Conservation (phyloP, 2,888 invertebrate genomes). For the Acleris sparsana region DNA sequence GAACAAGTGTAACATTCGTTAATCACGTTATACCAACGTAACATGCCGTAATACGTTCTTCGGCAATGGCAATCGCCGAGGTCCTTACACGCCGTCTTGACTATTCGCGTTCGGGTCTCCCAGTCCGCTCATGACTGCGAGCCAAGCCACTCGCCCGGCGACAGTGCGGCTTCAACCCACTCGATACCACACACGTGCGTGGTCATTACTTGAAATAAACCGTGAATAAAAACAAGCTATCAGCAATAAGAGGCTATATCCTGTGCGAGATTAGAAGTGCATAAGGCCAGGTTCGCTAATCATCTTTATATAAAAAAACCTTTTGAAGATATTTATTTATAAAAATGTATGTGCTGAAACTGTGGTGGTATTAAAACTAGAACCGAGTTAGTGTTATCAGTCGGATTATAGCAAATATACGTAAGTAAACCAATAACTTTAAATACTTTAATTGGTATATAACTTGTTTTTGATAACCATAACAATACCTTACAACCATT, state of each 20-base stretch:
- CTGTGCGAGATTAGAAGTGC: not conserved
- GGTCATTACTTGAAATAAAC: constrained; percentile 4
- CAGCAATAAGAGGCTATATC: constrained; percentile 6
- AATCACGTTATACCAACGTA: constrained; percentile 26
- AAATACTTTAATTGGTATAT: not conserved
- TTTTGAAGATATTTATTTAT: not conserved
- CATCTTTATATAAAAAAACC: not conserved
- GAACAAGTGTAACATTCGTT: not conserved
- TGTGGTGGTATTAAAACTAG: not conserved
- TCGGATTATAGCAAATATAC: constrained; percentile 21
- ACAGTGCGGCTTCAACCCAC: not conserved
- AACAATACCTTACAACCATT: no score
- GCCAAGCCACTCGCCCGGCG: constrained; percentile 45
- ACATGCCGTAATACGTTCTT: constrained; percentile 46
- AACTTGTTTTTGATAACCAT: no score
- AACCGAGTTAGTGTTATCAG: not conserved
- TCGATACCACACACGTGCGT: constrained; percentile 28
- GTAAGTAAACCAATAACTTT: constrained; percentile 8
- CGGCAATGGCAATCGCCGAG: constrained; percentile 29
- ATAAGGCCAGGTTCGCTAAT: not conserved
- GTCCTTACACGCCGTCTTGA: constrained; percentile 59
- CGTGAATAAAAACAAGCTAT: constrained; percentile 4
- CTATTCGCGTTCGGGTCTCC: constrained; percentile 17
- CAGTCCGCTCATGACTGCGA: constrained; percentile 54
- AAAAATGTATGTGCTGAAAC: constrained; percentile 13